Evolutionary conservation across 2,113 vertebrate genomes (phyloP), one percentile per base, ranked within the genome.

Genomic region (Morone saxatilis): DNA sequence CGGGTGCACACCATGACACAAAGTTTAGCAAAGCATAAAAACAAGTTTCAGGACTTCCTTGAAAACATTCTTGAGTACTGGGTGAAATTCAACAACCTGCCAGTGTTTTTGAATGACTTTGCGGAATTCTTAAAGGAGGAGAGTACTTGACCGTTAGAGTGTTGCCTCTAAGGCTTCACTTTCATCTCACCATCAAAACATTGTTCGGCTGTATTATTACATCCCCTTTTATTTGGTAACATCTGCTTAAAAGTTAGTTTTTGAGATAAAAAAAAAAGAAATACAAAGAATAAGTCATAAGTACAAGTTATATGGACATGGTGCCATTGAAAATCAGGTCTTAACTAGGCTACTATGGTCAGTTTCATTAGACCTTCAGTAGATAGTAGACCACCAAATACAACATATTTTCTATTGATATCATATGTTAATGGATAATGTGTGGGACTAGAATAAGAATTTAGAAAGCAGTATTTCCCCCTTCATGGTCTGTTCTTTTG

Each of bases 21-120:
- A 76, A 76, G 80, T 88, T 80, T 62, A 78, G 45, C 73, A 78
- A 6, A 81, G 66, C 81, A 67, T 76, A 74, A 54, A 47, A 83
- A 76, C n/a, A 38, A 43, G 22, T 74, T 71, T 43, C 19, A 69
- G 36, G 40, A 19, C 5, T 31, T 76, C 59, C 77, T 86, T 66
- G 11, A 78, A 83, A 62, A 78, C 25, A 62, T 59, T 78, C 31
- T 66, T 13, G 11, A 81, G 53, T 5, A 50, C 6, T 20, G 38
- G 10, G 22, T 25, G 54, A 68, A 43, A 72, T 63, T 67, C 68
- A 74, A 48, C 22, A 59, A 36, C 48, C 70, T 81, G 59, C 36
- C 22, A 54, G 40, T 22, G 66, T 63, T 72, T 57, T 48, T 81
- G 43, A 76, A 71, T 48, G 76, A 76, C 75, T 86, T 63, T 72